Evolutionary conservation across 2,113 vertebrate genomes (phyloP).

Genomic region (Epinephelus lanceolatus): DNA sequence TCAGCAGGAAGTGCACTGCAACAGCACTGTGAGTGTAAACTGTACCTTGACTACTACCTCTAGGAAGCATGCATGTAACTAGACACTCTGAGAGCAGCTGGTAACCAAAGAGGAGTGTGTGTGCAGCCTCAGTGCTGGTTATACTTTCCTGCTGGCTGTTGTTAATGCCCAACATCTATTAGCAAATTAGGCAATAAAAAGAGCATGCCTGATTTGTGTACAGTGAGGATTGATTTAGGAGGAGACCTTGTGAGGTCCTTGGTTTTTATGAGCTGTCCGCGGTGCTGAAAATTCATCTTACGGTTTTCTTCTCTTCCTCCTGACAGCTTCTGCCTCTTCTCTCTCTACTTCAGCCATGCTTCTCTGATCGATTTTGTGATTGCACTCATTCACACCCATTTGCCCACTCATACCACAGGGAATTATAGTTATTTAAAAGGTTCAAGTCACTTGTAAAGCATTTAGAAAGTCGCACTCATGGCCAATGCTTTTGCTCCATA

Average conservation of each 20-base stretch:
- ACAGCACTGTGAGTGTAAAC: conserved; percentile 15
- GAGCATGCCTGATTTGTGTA: conserved; percentile 43
- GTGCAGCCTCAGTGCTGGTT: background rate
- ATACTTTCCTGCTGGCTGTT: background rate
- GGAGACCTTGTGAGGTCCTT: conserved; percentile 34
- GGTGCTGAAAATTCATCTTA: conserved; percentile 54
- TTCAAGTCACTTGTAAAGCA: background rate
- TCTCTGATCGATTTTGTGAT: conserved; percentile 24
- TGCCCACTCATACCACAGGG: background rate
- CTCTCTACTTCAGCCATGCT: too few relatives aligned
- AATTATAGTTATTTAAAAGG: background rate
- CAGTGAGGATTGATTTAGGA: conserved; percentile 38
- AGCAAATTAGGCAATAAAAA: conserved; percentile 57
- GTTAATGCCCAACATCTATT: conserved; percentile 44
- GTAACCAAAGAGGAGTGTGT: conserved; percentile 47
- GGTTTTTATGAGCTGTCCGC: conserved; percentile 45
- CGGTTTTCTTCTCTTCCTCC: background rate
- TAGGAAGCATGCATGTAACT: conserved; percentile 52
- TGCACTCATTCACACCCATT: conserved; percentile 8
- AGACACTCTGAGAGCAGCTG: conserved; percentile 55
- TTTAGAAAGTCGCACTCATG: background rate
- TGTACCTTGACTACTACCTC: conserved; percentile 6
- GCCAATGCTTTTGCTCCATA: background rate
- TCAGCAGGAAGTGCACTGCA: background rate
- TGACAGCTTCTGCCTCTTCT: background rate